Conservation (phyloP, 2,797 vertebrate genomes). For the Liparis tanakae region DNA sequence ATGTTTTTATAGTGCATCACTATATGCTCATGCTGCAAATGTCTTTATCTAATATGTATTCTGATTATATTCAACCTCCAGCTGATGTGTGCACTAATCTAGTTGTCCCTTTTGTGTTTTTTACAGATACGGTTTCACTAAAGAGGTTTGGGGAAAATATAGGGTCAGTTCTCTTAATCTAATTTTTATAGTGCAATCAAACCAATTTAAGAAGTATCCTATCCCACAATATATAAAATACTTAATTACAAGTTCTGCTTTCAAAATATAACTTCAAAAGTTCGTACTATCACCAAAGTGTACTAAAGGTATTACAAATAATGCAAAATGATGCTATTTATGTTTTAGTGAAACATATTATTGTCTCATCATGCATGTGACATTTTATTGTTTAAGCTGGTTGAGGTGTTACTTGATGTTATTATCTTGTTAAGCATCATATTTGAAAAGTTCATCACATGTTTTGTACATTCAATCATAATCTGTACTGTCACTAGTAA, state of each 20-base stretch:
- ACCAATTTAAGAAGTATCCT: not conserved
- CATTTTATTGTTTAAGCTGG: not conserved
- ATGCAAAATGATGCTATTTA: not conserved
- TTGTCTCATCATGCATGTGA: not conserved
- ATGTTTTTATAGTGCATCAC: not conserved
- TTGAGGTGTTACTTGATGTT: too few relatives aligned
- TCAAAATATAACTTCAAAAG: not conserved
- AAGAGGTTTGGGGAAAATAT: conserved; percentile 95
- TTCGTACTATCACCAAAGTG: not conserved
- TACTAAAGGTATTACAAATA: not conserved
- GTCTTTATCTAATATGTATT: not conserved
- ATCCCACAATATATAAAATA: not conserved
- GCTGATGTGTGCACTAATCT: conserved; percentile 4
- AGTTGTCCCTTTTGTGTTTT: conserved; percentile 40
- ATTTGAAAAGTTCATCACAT: not conserved
- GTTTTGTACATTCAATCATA: not conserved
- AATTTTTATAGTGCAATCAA: not conserved
- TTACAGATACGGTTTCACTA: conserved; percentile 93
- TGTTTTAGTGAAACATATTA: not conserved
- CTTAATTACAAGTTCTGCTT: not conserved
- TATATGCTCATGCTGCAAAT: not conserved
- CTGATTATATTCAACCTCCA: not conserved
- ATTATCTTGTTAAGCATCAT: too few relatives aligned
- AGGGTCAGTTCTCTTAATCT: conserved; percentile 80
- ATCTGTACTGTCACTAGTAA: too few relatives aligned